Evolutionary conservation across 2,888 invertebrate species (phyloP).

Genomic region (Rhyacophila evoluta): DNA sequence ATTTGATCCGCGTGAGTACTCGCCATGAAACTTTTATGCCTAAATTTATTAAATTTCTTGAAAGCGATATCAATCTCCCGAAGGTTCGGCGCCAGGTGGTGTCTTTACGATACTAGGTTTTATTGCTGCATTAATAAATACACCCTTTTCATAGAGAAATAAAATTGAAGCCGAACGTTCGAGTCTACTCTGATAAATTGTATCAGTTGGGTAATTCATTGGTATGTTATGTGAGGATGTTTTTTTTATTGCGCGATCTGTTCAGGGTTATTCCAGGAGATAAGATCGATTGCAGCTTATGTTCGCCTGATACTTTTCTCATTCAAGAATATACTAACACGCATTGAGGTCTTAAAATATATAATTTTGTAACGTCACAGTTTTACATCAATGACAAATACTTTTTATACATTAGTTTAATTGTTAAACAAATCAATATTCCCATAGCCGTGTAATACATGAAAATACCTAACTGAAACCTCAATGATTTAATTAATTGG

Average conservation of each 20-base stretch:
- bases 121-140: conserved; percentile 19
- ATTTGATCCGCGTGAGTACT: not conserved
- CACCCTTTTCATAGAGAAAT: conserved; percentile 14
- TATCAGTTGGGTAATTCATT: conserved; percentile 16
- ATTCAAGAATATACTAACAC: no score
- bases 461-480: no score
- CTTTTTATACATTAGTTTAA: no score
- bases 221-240: conserved; percentile 16
- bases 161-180: conserved; percentile 2
- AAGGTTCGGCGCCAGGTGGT: conserved; percentile 8
- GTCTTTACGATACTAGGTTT: conserved; percentile 17
- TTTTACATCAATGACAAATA: no score
- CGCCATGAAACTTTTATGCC: not conserved
- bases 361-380: no score
- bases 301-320: not conserved
- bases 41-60: conserved; percentile 15
- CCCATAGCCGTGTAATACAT: no score
- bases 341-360: no score
- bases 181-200: conserved; percentile 7
- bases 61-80: conserved; percentile 17
- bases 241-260: not conserved
- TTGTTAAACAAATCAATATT: no score
- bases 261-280: not conserved
- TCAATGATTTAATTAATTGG: no score
- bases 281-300: not conserved